Conservation (phyloP, 1,140 invertebrate species). For the Sycophaga agraensis region DNA sequence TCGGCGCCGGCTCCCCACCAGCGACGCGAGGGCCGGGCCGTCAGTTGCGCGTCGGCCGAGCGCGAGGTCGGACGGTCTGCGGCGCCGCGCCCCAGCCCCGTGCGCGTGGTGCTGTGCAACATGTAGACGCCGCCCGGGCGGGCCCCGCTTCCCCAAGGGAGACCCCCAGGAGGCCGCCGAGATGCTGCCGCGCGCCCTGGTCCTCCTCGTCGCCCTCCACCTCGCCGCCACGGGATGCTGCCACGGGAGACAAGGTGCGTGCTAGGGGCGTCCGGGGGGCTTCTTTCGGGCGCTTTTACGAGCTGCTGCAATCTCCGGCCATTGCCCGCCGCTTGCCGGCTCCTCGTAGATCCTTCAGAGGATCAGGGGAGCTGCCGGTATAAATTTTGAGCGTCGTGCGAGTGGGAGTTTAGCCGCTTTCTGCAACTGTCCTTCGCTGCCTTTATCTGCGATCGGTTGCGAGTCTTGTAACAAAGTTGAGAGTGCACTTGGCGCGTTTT, state of each 20-base stretch:
- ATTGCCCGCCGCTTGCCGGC: no score
- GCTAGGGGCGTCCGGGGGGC: no score
- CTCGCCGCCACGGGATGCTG: constrained; percentile 42
- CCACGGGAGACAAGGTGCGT: constrained; percentile 45
- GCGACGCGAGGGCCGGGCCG: neutral
- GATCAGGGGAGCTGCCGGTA: no score
- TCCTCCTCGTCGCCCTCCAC: constrained; percentile 41
- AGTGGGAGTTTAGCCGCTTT: no score
- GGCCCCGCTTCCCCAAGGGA: neutral
- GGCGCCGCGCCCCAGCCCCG: neutral
- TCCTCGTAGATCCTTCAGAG: no score
- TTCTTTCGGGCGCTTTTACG: no score
- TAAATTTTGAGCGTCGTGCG: no score
- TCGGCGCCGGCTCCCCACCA: neutral
- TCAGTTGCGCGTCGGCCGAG: constrained; percentile 34
- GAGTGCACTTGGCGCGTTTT: no score
- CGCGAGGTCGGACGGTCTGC: constrained; percentile 36
- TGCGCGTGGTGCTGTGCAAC: constrained; percentile 27
- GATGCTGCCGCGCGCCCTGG: constrained; percentile 28
- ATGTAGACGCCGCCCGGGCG: constrained; percentile 33
- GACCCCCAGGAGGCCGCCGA: neutral
- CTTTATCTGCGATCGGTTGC: no score
- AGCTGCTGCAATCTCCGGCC: no score
- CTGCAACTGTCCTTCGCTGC: no score
- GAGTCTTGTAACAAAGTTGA: no score